Evolutionary conservation across 2,113 vertebrate species (phyloP).

Genomic region (Erpornis zantholeuca): DNA sequence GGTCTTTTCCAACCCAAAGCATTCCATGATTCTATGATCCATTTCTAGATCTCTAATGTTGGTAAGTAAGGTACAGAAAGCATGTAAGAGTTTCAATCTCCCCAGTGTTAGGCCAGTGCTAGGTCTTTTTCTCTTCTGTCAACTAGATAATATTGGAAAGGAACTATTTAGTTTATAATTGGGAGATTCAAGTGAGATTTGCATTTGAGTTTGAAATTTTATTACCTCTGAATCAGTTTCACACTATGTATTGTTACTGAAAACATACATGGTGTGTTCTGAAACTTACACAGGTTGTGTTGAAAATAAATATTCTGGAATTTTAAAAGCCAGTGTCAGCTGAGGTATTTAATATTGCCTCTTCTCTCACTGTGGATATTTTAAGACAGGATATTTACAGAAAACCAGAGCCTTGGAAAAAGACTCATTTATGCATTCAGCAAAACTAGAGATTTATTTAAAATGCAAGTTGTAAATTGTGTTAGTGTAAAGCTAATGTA

Average conservation of each 20-base stretch:
- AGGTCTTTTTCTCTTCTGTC: background rate
- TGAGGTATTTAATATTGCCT: background rate
- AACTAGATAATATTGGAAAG: background rate
- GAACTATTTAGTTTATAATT: background rate
- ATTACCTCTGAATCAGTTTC: background rate
- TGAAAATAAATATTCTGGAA: background rate
- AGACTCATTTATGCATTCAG: accelerated
- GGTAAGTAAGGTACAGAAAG: background rate
- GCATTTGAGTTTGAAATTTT: background rate
- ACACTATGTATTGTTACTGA: background rate
- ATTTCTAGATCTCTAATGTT: background rate
- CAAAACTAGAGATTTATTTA: background rate
- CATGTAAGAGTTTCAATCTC: background rate
- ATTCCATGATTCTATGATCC: accelerated
- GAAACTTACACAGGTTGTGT: background rate
- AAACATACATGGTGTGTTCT: background rate
- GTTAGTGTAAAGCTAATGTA: background rate
- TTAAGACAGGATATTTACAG: background rate
- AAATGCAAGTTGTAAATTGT: background rate
- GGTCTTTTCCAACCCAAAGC: background rate
- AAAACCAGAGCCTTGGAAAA: background rate
- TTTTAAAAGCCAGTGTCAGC: background rate
- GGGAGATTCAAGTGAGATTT: background rate
- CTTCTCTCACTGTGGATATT: background rate
- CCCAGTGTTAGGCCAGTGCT: accelerated